phyloP scores from a whole-genome alignment of 2,888 invertebrate genomes.

The Clanis bilineata region DNA sequence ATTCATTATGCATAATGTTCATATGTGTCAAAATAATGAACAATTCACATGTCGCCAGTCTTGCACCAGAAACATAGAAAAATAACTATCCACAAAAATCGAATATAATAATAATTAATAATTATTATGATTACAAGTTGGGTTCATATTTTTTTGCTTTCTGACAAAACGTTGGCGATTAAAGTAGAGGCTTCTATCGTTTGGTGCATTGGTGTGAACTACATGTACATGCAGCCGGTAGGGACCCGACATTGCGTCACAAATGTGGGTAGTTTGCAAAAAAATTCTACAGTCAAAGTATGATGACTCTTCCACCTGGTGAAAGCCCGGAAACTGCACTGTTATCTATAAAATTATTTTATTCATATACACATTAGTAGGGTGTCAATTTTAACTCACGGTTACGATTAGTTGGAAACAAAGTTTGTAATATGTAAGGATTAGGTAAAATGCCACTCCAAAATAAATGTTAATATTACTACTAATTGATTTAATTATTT shows the following conservation, averaged over 20 bases:
- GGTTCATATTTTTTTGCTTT: too few relatives aligned
- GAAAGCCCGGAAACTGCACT: conserved; percentile 46
- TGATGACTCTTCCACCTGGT: conserved; percentile 40
- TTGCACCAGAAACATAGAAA: too few relatives aligned
- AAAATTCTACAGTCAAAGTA: conserved; percentile 24
- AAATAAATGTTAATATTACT: conserved; percentile 35
- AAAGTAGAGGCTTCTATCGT: not conserved
- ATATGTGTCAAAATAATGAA: not conserved
- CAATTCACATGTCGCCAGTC: too few relatives aligned
- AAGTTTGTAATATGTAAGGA: conserved; percentile 37
- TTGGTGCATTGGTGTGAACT: not conserved
- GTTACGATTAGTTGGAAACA: conserved; percentile 39
- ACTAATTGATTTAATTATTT: conserved; percentile 28
- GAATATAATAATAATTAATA: too few relatives aligned
- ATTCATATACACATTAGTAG: conserved; percentile 48
- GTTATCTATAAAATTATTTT: conserved; percentile 56
- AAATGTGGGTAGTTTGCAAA: conserved; percentile 16
- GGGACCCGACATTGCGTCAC: conserved; percentile 10
- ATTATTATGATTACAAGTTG: too few relatives aligned
- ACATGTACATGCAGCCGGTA: not conserved
- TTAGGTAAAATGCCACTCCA: conserved; percentile 49
- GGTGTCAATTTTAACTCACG: conserved; percentile 36
- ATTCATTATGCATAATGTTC: not conserved
- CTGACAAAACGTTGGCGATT: not conserved
- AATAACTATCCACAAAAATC: too few relatives aligned